Evolutionary conservation across 2,888 invertebrate species (phyloP).

Genomic region (Leptopterna dolabrata): DNA sequence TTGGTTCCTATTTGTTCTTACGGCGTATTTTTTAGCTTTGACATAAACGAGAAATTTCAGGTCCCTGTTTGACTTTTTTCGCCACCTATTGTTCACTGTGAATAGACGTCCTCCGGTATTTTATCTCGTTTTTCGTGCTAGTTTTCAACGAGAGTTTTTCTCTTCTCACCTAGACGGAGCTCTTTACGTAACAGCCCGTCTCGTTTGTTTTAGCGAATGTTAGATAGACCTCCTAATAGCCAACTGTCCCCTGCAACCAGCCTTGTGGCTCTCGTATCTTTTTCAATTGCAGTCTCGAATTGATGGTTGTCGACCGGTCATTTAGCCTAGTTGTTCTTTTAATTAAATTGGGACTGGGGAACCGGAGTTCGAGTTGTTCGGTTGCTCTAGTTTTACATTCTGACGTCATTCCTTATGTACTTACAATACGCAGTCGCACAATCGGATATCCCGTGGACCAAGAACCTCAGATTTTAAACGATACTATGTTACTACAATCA

Average conservation of each 20-base stretch:
- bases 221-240: not conserved
- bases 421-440: no score
- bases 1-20: no score
- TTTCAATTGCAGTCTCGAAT: slow-evolving; percentile 23
- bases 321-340: slow-evolving; percentile 18
- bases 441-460: no score
- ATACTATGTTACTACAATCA: no score
- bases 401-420: not conserved
- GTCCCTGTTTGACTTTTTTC: not conserved
- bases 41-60: not conserved
- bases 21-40: no score
- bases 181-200: not conserved
- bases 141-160: not conserved
- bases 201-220: not conserved
- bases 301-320: slow-evolving; percentile 6
- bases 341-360: not conserved
- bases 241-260: not conserved
- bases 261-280: not conserved
- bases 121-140: not conserved
- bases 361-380: not conserved
- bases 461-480: no score
- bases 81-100: not conserved
- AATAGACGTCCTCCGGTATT: not conserved
- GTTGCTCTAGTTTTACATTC: not conserved
- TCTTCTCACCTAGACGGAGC: not conserved